Evolutionary conservation across 1,140 invertebrate genomes (phyloP).

Genomic region (Branchinecta lynchi): DNA sequence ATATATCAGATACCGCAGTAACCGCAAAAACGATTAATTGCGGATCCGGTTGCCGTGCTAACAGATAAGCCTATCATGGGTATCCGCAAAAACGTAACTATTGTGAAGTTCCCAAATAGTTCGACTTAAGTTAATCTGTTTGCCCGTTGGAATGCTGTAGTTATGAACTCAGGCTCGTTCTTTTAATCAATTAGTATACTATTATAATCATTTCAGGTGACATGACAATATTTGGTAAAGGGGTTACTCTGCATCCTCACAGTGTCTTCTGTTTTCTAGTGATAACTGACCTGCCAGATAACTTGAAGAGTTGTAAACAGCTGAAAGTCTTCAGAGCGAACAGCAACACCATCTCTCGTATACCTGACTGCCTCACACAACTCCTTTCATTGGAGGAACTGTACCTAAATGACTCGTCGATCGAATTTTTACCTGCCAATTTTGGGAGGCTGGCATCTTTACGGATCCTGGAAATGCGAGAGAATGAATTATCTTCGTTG

Average conservation of each 20-base stretch:
- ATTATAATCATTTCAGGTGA: too few relatives aligned
- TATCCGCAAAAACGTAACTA: too few relatives aligned
- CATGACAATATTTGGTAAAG: too few relatives aligned
- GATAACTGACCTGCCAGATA: conserved; percentile 72
- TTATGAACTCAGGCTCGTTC: conserved; percentile 19
- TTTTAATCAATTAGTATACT: conserved; percentile 19
- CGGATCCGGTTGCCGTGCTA: too few relatives aligned
- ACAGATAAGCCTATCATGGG: too few relatives aligned
- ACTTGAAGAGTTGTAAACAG: conserved; percentile 75
- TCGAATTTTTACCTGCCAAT: conserved; percentile 86
- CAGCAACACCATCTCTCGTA: conserved; percentile 71
- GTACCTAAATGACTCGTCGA: conserved; percentile 81
- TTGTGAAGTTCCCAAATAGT: too few relatives aligned
- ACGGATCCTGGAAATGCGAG: conserved; percentile 69
- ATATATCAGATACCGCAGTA: too few relatives aligned
- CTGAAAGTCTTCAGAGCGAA: conserved; percentile 70
- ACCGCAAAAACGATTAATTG: too few relatives aligned
- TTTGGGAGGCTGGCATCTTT: conserved; percentile 77
- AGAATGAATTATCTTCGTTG: conserved; percentile 77
- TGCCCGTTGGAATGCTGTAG: too few relatives aligned
- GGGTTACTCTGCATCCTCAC: too few relatives aligned
- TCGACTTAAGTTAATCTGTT: too few relatives aligned
- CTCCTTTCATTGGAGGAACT: conserved; percentile 77
- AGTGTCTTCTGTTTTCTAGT: conserved; percentile 36
- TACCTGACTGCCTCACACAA: conserved; percentile 83